A percentile compares a stretch with the other conserved stretches of the same genome.
Conservation (phyloP, 1,140 invertebrate genomes). For the Drosophila ogumai region DNA sequence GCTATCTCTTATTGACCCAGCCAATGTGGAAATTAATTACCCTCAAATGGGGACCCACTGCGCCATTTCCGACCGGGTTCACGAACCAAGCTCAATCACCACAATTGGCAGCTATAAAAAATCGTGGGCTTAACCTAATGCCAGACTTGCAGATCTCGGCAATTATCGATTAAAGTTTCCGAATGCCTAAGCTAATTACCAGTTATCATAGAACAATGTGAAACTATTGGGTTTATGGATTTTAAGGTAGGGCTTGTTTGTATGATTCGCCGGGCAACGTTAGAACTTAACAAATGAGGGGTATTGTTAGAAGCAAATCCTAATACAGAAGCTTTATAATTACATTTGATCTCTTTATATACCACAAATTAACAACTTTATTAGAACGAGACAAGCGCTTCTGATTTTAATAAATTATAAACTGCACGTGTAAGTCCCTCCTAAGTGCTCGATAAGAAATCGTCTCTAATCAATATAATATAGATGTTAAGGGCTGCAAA, state of each 20-base stretch:
- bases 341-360: background rate
- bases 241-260: constrained; percentile 19
- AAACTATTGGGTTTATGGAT: background rate
- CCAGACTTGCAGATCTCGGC: constrained; percentile 3
- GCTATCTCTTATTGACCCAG: constrained; percentile 22
- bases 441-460: background rate
- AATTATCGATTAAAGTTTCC: constrained; percentile 13
- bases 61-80: constrained; percentile 11
- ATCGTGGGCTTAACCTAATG: background rate
- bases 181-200: constrained; percentile 13
- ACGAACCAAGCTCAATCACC: constrained; percentile 7
- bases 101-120: constrained; percentile 22
- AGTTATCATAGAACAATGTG: constrained; percentile 10
- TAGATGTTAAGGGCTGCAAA: background rate
- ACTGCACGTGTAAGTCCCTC: background rate
- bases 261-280: background rate
- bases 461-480: background rate
- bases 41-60: constrained; percentile 5
- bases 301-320: background rate
- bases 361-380: background rate
- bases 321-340: background rate
- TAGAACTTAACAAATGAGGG: background rate
- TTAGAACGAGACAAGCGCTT: background rate
- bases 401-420: constrained; percentile 7
- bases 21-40: constrained; percentile 23